A percentile compares a stretch with the other conserved stretches of the same genome.
Evolutionary conservation across 2,888 invertebrate genomes (phyloP).

Genomic region (Gibbula magus): DNA sequence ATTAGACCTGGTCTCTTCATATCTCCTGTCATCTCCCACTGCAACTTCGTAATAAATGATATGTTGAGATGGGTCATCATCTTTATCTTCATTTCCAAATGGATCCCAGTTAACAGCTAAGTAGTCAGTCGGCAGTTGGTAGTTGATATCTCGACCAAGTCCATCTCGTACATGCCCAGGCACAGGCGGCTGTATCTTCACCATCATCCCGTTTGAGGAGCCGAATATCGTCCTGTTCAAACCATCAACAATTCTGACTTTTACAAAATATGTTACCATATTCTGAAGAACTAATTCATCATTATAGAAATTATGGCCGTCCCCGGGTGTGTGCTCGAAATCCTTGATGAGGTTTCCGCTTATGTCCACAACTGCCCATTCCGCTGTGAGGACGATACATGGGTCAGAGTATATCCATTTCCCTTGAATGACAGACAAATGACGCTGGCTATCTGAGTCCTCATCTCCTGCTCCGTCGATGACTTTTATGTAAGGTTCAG

Average conservation of each 20-base stretch:
- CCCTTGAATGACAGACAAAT: slow-evolving; percentile 48
- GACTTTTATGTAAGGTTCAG: slow-evolving; percentile 39
- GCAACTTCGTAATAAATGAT: slow-evolving; percentile 60
- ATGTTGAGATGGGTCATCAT: slow-evolving; percentile 43
- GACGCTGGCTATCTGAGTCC: slow-evolving; percentile 50
- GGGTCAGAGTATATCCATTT: slow-evolving; percentile 54
- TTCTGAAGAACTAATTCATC: slow-evolving; percentile 52
- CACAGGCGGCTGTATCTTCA: slow-evolving; percentile 53
- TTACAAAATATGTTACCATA: slow-evolving; percentile 52
- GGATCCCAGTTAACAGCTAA: slow-evolving; percentile 57
- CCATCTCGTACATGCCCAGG: slow-evolving; percentile 61
- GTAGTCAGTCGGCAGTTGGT: slow-evolving; percentile 45
- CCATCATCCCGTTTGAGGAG: slow-evolving; percentile 53
- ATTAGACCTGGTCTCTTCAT: slow-evolving; percentile 52
- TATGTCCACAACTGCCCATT: slow-evolving; percentile 50
- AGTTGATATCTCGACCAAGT: slow-evolving; percentile 47
- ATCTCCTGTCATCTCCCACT: slow-evolving; percentile 59
- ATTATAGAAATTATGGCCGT: slow-evolving; percentile 42
- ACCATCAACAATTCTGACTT: slow-evolving; percentile 48
- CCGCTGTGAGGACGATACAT: slow-evolving; percentile 49
- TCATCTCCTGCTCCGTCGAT: slow-evolving; percentile 40
- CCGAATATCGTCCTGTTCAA: slow-evolving; percentile 44
- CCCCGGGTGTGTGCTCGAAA: slow-evolving; percentile 36
- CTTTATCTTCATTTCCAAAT: slow-evolving; percentile 45
- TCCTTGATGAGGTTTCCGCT: slow-evolving; percentile 45